Evolutionary conservation across 2,113 vertebrate genomes (phyloP), one percentile per base, ranked within the genome.

Genomic region (Pyrgilauda ruficollis): DNA sequence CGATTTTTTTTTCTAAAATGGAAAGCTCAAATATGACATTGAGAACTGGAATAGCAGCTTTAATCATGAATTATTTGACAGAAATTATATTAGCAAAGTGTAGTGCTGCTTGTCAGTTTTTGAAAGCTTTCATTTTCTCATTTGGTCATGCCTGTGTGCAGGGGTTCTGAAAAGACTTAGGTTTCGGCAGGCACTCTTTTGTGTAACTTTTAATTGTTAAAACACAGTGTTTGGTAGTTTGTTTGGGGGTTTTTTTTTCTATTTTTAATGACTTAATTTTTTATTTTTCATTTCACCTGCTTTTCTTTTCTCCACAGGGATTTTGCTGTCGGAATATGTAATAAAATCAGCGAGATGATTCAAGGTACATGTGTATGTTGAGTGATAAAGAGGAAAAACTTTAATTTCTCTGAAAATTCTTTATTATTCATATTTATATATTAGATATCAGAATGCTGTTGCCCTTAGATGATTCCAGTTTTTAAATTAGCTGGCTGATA

Each of bases 331-430:
- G 99, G 99, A 91, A 99, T 99, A 97, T 99, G 99, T 97, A 99
- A 99, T 97, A 99, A 99, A 98, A 99, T 99, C 97, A 99, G 99
- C 82, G 99, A 99, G 97, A 99, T 99, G 99, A 99, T 99, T 98
- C 99, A 99, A 99, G 99, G 99, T 99, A 98, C 77, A 15, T 96
- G 7, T 41, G 3, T 66, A 24, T 86, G 21, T 46, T 93, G 43
- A 66, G 46, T 49, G 79, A 52, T 74, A 46, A 76, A 50, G 44
- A 8, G 64, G 35, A 69, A 75, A 69, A 83, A 9, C 23, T 67
- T 20, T 43, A 8, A 39, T 91, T 81, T 68, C 5, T 78, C 11
- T 78, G 58, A 55, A 13, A 70, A 46, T 70, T 87, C 33, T 68
- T 27, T 35, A 13, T 89, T 31, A 41, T 50, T 50, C 10, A 2